Base-by-base conservation (phyloP, 1,140 invertebrate species). In the Mamestra configurata region DNA sequence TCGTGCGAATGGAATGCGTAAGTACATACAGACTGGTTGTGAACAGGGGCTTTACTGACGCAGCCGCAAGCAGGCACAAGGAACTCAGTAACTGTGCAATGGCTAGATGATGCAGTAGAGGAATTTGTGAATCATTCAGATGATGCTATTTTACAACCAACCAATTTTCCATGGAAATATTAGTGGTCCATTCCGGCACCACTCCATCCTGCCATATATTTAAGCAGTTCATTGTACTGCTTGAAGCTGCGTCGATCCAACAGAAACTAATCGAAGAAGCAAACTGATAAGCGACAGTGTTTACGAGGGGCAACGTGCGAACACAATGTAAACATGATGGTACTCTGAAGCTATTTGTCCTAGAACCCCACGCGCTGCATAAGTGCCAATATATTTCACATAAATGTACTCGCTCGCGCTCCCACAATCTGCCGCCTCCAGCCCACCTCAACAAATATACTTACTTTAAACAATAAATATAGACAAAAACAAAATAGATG, bases 1-100 rank as follows among this genome's bases (percentile, higher is more conserved):
- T 77, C 79, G 84, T 86, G 82, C 81, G 83, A 80, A 81, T 91
- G 92, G 90, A 93, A 93, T 93, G 90, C 90, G 85, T 92, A 90
- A 93, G 90, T 92, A 92, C 87, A 86, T 88, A 89, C 79, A 83
- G 68, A 27, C 24, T 77, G 37, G 15, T 40, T 2, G 6, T 57
- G 73, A 76, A 20, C 13, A 64, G 24, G 11, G 7, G 24, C 11
- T 22, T n/a, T 40, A 40, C n/a, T 43, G n/a, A 1, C 22, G 31
- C 61, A 53, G 18, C 43, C 15, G 22, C 0, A 35, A 77, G 75
- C 59, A 77, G 24, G 13, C 27, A 27, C 35, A 22, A 59, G 0
- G 59, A 53, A 53, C 20, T 22, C 8, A 22, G 18, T 53, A 22
- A 53, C 51, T 22, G n/a, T 53, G 2, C 7, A 53, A 53, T 22